Conservation (phyloP, 2,797 vertebrate species). For the Pantherophis alleghaniensis region DNA sequence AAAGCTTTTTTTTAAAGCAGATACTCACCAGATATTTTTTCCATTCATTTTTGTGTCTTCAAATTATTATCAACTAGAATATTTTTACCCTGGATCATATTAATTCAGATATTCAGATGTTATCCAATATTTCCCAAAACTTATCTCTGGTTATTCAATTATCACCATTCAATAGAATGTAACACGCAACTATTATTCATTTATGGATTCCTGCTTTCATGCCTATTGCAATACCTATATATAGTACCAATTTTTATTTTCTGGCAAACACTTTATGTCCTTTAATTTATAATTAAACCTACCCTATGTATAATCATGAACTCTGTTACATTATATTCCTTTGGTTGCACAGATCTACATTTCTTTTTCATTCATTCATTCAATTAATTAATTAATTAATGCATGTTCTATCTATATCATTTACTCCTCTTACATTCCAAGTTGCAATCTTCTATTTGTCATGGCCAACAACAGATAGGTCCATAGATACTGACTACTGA, state of each 20-base stretch:
- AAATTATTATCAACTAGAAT: neutral
- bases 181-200: neutral
- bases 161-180: neutral
- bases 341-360: neutral
- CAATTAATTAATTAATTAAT: neutral
- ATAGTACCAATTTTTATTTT: neutral
- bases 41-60: neutral
- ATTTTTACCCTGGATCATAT: neutral
- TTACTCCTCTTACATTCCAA: neutral
- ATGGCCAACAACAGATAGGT: neutral
- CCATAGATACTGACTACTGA: neutral
- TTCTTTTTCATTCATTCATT: neutral
- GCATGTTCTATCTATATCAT: neutral
- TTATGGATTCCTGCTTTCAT: neutral
- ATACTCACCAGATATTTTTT: neutral
- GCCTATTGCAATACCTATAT: neutral
- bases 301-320: neutral
- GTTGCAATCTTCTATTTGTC: neutral
- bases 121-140: neutral
- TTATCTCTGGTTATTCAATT: neutral
- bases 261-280: neutral
- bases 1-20: neutral
- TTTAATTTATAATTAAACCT: neutral
- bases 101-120: neutral
- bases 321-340: neutral